Evolutionary conservation across 2,113 vertebrate genomes (phyloP).

Genomic region (Catharus minimus): DNA sequence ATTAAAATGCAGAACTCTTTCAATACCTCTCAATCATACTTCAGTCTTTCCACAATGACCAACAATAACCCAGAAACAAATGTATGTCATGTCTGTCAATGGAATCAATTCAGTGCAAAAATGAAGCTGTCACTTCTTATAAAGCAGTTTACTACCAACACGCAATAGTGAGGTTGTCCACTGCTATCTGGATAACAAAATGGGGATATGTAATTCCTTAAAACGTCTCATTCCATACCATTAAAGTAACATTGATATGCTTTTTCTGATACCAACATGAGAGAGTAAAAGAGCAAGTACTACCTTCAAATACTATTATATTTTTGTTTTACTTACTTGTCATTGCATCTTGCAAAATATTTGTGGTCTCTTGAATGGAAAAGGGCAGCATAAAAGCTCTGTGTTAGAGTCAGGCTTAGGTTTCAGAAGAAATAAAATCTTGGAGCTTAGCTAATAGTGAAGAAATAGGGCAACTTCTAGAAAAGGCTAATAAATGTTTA

Average conservation of each 20-base stretch:
- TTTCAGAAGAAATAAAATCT: not conserved
- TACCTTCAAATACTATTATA: not conserved
- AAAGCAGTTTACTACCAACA: not conserved
- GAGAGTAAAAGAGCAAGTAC: not conserved
- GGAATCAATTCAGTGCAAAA: not conserved
- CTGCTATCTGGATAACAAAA: not conserved
- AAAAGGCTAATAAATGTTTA: not conserved
- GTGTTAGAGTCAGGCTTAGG: not conserved
- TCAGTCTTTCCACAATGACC: not conserved
- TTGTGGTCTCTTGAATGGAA: not conserved
- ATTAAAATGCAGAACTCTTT: not conserved
- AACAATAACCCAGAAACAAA: not conserved
- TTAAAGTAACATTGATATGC: not conserved
- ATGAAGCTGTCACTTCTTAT: not conserved
- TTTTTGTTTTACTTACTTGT: not conserved
- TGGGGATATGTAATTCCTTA: not conserved
- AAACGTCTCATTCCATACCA: not conserved
- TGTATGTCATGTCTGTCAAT: not conserved
- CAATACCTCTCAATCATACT: not conserved
- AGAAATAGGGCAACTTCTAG: not conserved
- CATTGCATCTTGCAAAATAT: not conserved
- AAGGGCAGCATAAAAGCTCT: not conserved
- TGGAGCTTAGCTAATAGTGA: not conserved
- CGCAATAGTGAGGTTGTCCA: rapidly evolving
- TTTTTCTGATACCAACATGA: not conserved